Base-by-base conservation (phyloP, 2,113 vertebrate genomes). In the Ceyx cyanopectus region DNA sequence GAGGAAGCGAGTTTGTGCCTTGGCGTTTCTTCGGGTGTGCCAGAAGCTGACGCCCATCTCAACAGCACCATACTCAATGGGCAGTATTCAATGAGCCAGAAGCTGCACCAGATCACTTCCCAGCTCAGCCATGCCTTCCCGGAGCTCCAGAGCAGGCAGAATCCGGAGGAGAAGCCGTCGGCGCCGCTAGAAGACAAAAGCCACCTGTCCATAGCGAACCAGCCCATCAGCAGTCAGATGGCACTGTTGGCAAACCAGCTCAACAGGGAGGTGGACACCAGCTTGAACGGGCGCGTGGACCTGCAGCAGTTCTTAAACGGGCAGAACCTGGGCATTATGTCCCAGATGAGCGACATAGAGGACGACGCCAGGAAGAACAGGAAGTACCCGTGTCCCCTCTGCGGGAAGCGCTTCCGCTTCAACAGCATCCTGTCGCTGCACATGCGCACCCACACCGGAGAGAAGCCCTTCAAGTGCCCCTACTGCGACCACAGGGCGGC, bases 1-100 rank as follows among this genome's bases (percentile, higher is more conserved):
- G 99, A 99, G 97, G 99, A 99, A 98, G 99, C 99, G 92, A 99
- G 99, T 98, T 98, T 99, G 98, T 99, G 99, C 99, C 99, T 99
- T 98, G 99, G 99, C 96, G 99, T 99, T 97, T 98, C 99, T 95
- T 99, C 99, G 89, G 98, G 98, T 74, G 98, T 98, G 91, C 95
- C 99, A 48, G 99, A 99, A 97, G 97, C 98, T 87, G 99, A 99
- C 68, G 96, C 98, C 96, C 99, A 98, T 97, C 98, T 99, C 96
- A 99, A 98, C 97, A 98, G 95, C 96, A 98, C 98, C 21, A 98
- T 99, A 81, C 98, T 99, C 96, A 99, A 99, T 97, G 99, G 99
- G 94, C 99, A 99, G 96, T 99, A 99, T 98, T 99, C 99, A 67
- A 99, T 99, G 98, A 99, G 99, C 97, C 99, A 99, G 97, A 99